phyloP scores from a whole-genome alignment of 2,113 vertebrate species.

The Xiphias gladius region DNA sequence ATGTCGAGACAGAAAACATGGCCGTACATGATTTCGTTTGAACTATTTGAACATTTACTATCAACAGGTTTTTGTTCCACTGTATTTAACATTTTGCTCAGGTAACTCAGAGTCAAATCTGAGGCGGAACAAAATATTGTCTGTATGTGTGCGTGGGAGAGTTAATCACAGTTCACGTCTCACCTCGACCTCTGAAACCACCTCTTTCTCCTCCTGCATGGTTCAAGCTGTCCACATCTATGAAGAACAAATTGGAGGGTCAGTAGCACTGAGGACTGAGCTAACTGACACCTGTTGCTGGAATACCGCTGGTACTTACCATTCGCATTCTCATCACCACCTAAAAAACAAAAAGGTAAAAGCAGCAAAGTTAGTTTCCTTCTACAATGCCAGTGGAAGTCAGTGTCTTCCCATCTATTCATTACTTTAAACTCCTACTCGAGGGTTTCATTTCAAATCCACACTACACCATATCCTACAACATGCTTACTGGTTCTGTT shows the following conservation, averaged over 20 bases:
- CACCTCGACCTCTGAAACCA: slow-evolving; percentile 71
- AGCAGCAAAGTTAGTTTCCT: background rate
- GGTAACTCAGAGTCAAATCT: too few species aligned
- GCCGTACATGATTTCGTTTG: too few species aligned
- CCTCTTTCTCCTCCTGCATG: slow-evolving; percentile 13
- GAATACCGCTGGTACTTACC: background rate
- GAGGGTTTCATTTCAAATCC: background rate
- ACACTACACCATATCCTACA: background rate
- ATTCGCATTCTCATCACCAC: slow-evolving; percentile 2
- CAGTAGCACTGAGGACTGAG: background rate
- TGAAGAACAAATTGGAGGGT: background rate
- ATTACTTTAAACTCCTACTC: background rate
- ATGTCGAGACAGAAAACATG: too few species aligned
- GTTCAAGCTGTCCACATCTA: slow-evolving; percentile 37
- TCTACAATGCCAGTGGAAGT: background rate
- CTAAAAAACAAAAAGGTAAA: slow-evolving; percentile 14
- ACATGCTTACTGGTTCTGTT: background rate
- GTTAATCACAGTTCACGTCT: background rate
- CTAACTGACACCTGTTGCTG: too few species aligned
- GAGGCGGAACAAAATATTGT: too few species aligned
- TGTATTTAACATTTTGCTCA: too few species aligned
- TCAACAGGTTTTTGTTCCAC: too few species aligned
- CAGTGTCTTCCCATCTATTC: too few species aligned
- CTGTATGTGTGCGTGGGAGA: background rate
- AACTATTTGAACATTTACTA: too few species aligned